Evolutionary conservation across 2,888 invertebrate species (phyloP).

Genomic region (Hylaea fasciaria): DNA sequence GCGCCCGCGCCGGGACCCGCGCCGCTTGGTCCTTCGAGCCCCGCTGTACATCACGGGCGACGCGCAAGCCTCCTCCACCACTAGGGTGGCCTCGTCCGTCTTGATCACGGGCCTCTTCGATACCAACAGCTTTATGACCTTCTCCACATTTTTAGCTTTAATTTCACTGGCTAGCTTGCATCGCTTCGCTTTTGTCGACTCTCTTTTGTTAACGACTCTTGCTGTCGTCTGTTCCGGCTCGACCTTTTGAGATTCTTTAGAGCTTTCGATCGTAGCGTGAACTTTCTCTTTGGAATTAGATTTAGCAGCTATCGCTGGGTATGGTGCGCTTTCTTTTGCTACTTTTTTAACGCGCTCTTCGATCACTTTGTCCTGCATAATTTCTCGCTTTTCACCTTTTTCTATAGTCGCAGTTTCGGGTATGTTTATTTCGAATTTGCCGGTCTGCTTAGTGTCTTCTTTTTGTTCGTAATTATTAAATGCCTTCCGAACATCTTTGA

Average conservation of each 20-base stretch:
- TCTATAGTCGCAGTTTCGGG: conserved; percentile 33
- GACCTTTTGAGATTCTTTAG: conserved; percentile 43
- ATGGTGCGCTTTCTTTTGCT: conserved; percentile 30
- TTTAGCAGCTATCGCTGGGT: conserved; percentile 22
- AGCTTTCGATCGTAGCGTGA: conserved; percentile 28
- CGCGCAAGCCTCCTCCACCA: conserved; percentile 71
- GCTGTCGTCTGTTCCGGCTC: conserved; percentile 35
- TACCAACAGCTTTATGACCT: conserved; percentile 74
- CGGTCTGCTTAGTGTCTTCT: conserved; percentile 46
- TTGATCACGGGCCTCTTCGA: conserved; percentile 77
- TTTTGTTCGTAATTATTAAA: conserved; percentile 44
- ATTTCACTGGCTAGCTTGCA: conserved; percentile 65
- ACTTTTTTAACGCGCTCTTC: conserved; percentile 26
- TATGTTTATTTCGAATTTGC: conserved; percentile 41
- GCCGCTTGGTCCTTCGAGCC: conserved; percentile 43
- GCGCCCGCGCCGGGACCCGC: conserved; percentile 51
- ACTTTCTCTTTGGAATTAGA: conserved; percentile 38
- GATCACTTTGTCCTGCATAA: conserved; percentile 43
- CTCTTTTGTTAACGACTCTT: conserved; percentile 34
- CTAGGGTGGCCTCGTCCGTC: conserved; percentile 70
- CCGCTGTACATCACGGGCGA: conserved; percentile 51
- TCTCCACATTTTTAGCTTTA: conserved; percentile 74
- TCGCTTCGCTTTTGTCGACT: conserved; percentile 52
- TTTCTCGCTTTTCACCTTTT: conserved; percentile 43
- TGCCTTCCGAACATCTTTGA: conserved; percentile 57